Evolutionary conservation across 2,797 vertebrate species (phyloP).

Genomic region (Ispidina picta): DNA sequence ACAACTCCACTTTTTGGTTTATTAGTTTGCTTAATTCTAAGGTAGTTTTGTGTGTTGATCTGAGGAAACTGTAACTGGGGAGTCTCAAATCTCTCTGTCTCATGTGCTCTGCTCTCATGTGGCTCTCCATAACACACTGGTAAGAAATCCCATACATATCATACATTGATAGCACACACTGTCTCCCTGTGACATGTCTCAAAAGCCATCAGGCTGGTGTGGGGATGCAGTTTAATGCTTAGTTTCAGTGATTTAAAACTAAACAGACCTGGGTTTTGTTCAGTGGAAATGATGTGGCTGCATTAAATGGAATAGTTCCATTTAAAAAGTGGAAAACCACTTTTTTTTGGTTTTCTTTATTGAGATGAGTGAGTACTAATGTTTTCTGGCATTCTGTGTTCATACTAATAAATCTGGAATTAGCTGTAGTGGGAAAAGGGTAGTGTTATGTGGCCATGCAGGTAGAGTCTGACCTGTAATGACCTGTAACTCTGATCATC

Average conservation of each 20-base stretch:
- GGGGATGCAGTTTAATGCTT: neutral
- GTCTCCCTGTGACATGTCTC: neutral
- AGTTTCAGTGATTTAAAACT: neutral
- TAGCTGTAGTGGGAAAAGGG: neutral
- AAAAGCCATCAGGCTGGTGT: neutral
- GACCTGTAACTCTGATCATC: neutral
- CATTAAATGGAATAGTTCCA: neutral
- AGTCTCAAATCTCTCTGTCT: neutral
- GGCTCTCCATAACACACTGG: neutral
- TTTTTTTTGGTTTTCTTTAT: neutral
- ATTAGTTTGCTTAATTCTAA: neutral
- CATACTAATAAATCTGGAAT: neutral
- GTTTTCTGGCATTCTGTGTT: neutral
- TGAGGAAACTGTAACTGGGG: neutral
- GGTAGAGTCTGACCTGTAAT: neutral
- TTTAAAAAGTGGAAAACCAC: neutral
- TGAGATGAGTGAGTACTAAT: fast-evolving
- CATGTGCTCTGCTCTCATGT: neutral
- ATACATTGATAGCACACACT: too few relatives aligned
- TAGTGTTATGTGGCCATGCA: neutral
- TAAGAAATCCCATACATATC: neutral
- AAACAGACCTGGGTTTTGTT: neutral
- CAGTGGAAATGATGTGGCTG: too few relatives aligned
- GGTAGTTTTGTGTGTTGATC: neutral
- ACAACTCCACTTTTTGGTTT: neutral